Evolutionary conservation across 2,888 invertebrate genomes (phyloP).

Genomic region (Lypha dubia): DNA sequence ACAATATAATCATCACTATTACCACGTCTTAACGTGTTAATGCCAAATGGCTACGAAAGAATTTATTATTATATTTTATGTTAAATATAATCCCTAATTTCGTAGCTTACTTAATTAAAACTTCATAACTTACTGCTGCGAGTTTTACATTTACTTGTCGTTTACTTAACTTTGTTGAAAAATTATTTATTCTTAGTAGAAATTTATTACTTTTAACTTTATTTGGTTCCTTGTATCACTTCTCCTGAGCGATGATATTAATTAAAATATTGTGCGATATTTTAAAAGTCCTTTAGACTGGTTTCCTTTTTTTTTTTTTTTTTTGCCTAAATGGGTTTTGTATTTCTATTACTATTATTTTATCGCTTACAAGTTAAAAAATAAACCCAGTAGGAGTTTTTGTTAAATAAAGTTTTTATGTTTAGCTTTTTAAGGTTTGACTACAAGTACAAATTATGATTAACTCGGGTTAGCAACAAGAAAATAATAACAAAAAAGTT

Average conservation of each 20-base stretch:
- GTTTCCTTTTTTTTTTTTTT: too few species aligned
- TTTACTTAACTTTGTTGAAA: neutral
- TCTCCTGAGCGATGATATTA: neutral
- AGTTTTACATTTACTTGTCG: neutral
- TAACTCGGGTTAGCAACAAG: slow-evolving; percentile 22
- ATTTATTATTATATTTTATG: too few species aligned
- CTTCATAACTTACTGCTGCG: neutral
- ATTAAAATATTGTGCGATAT: neutral
- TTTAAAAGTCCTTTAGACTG: neutral
- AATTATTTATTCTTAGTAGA: neutral
- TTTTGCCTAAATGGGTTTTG: slow-evolving; percentile 20
- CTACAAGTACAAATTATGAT: slow-evolving; percentile 50
- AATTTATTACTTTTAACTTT: neutral
- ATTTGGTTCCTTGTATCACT: neutral
- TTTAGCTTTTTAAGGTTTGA: slow-evolving; percentile 7
- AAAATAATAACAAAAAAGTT: slow-evolving; percentile 10
- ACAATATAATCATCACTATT: too few species aligned
- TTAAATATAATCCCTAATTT: too few species aligned
- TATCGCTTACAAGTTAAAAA: slow-evolving; percentile 1
- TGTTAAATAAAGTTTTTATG: slow-evolving; percentile 2
- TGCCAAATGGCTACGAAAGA: too few species aligned
- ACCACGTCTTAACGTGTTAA: too few species aligned
- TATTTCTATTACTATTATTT: neutral
- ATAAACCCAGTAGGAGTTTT: neutral
- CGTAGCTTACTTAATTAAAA: neutral